Base-by-base conservation (phyloP, 2,113 vertebrate genomes). In the Dicaeum eximium region DNA sequence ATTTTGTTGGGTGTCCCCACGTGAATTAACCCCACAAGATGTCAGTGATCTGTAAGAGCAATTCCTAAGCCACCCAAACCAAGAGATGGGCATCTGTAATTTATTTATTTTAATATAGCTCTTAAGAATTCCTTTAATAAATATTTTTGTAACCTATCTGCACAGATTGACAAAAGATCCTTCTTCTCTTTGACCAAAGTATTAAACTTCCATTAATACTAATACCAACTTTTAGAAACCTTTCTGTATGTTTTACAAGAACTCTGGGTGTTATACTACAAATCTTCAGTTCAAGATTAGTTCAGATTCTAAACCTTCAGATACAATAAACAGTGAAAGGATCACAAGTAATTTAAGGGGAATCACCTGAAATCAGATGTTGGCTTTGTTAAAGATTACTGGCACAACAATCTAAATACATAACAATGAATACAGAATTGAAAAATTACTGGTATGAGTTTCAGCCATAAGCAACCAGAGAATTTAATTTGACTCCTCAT, bases 1-100 rank as follows among this genome's bases (percentile, higher is more conserved):
- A 54, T 60, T 77, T 16, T 47, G 10, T 38, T 38, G 69, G 9
- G 15, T 56, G 31, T 10, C 28, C 51, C 12, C 27, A 45, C 10
- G 28, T 11, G 65, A 27, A 40, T 9, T n/a, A 24, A 17, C 40
- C 61, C 16, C 17, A 47, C 6, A 18, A 37, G 24, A 1, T 4
- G 8, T 24, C 7, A 23, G 10, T 6, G 13, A 20, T 7, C 0
- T 22, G 2, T 4, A 22, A 30, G 5, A 78, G 3, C 8, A 56
- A 33, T 6, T 27, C n/a, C 50, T 47, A 71, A 73, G 5, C 30
- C 11, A 58, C 25, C 8, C 23, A 27, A 75, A 57, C 4, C n/a
- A 61, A 66, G 45, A 54, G 38, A 12, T 13, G 11, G 4, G 7
- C 33, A 73, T 64, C 10, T 0, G 1, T 4, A 8, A n/a, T n/a